These are phyloP conservation scores for Myotis brandtii DNA, from an alignment of 2,113 vertebrate species.

Conservation along the genomic window DNA sequence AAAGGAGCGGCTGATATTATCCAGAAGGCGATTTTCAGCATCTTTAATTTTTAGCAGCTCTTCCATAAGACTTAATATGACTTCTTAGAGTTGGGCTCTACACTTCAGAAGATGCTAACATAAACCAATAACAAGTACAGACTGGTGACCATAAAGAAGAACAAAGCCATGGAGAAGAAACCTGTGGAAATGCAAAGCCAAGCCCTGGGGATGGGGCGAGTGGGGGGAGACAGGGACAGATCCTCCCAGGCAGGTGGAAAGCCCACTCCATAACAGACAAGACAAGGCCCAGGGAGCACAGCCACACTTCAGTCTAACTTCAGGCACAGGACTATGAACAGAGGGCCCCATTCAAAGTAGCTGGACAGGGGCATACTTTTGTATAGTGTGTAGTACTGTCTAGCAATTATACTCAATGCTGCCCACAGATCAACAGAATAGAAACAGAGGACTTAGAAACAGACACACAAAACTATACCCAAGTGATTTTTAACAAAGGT, in stretches of 20 bases:
- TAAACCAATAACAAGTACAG: neutral
- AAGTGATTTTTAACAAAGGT: constrained; percentile 2
- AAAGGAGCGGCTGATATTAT: neutral
- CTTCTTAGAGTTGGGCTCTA: neutral
- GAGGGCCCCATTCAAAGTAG: neutral
- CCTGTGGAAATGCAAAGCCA: neutral
- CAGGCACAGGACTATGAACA: neutral
- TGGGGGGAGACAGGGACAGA: neutral
- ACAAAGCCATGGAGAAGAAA: neutral
- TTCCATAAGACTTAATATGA: neutral
- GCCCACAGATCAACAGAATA: neutral
- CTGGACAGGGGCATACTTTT: neutral
- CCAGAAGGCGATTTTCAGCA: neutral
- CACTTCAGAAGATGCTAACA: neutral
- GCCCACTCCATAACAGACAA: neutral
- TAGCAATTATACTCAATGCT: neutral
- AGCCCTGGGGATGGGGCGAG: neutral
- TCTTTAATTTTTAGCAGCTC: neutral
- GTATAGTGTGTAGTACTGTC: neutral
- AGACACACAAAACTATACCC: neutral
- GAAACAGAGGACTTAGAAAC: neutral
- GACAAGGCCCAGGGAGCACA: neutral
- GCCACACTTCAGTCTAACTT: neutral
- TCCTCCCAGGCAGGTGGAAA: neutral
- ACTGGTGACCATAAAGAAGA: neutral